Percentiles rank a stretch among this genome's conserved stretches.
Conservation (phyloP, 2,797 vertebrate genomes). For the Gadopsis bispinosus region DNA sequence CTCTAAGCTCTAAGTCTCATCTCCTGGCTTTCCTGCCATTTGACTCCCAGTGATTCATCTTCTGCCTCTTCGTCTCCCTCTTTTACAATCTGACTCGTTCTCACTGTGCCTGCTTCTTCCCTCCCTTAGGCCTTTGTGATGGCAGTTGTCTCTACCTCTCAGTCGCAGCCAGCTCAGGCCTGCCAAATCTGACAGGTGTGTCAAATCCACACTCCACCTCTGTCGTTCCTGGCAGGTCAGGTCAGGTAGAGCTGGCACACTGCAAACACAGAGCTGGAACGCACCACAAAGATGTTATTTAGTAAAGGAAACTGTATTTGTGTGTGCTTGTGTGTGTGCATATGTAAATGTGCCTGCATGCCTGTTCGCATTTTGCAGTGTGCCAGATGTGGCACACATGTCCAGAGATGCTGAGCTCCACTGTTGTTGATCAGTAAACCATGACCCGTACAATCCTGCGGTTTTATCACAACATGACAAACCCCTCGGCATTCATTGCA, state of each 20-base stretch:
- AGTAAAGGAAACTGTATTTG: slow-evolving; percentile 54
- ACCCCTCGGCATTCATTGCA: slow-evolving; percentile 53
- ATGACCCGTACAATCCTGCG: slow-evolving; percentile 59
- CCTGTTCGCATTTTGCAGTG: slow-evolving; percentile 39
- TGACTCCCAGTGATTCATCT: slow-evolving; percentile 69
- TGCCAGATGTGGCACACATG: slow-evolving; percentile 65
- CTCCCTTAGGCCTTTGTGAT: slow-evolving; percentile 65
- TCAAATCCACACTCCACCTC: slow-evolving; percentile 76
- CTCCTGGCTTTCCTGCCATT: slow-evolving; percentile 65
- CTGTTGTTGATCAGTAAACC: slow-evolving; percentile 68
- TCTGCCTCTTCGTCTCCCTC: slow-evolving; percentile 38
- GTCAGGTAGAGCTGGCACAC: slow-evolving; percentile 69
- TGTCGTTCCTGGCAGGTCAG: slow-evolving; percentile 73
- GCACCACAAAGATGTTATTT: slow-evolving; percentile 58
- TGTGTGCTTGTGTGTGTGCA: slow-evolving; percentile 22
- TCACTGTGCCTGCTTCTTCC: slow-evolving; percentile 41
- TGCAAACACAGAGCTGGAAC: slow-evolving; percentile 56
- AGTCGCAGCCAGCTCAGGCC: slow-evolving; percentile 66
- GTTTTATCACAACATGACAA: slow-evolving; percentile 73
- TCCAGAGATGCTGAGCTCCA: slow-evolving; percentile 59
- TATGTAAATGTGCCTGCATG: slow-evolving; percentile 33
- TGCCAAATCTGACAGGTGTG: slow-evolving; percentile 81
- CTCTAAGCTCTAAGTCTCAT: slow-evolving; percentile 59
- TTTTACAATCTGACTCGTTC: slow-evolving; percentile 53
- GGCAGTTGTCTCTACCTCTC: slow-evolving; percentile 65